phyloP scores from a whole-genome alignment of 2,888 invertebrate species.

The Habrosyne pyritoides region DNA sequence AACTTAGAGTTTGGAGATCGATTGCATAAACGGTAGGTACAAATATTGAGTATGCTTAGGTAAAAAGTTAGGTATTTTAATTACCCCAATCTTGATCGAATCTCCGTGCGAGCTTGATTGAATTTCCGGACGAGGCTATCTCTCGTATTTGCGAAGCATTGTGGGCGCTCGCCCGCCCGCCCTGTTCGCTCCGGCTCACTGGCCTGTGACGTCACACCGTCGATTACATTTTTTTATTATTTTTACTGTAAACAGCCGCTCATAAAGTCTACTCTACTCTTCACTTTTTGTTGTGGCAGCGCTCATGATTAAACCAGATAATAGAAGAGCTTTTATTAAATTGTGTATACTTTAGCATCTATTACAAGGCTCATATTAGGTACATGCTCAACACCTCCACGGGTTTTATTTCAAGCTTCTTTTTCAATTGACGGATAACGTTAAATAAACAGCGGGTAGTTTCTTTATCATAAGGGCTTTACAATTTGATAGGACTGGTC shows the following conservation, averaged over 20 bases:
- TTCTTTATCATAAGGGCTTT: too few relatives aligned
- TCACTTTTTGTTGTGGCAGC: slow-evolving; percentile 49
- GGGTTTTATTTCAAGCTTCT: too few relatives aligned
- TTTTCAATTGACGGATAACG: too few relatives aligned
- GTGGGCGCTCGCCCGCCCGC: slow-evolving; percentile 52
- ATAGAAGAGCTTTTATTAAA: slow-evolving; percentile 26
- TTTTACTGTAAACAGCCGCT: slow-evolving; percentile 71
- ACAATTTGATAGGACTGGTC: too few relatives aligned
- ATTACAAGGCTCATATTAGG: not conserved
- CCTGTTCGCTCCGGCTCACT: slow-evolving; percentile 68
- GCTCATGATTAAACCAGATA: slow-evolving; percentile 36
- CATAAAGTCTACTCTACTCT: slow-evolving; percentile 65
- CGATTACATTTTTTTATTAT: slow-evolving; percentile 71
- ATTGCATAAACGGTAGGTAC: slow-evolving; percentile 4
- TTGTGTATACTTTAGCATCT: not conserved
- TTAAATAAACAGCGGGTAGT: too few relatives aligned
- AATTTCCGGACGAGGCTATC: slow-evolving; percentile 77
- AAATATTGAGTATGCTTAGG: slow-evolving; percentile 41
- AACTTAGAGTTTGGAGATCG: slow-evolving; percentile 10
- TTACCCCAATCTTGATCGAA: slow-evolving; percentile 80
- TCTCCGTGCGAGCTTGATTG: slow-evolving; percentile 78
- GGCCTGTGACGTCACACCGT: slow-evolving; percentile 75
- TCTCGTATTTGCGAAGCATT: slow-evolving; percentile 74
- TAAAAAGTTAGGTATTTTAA: slow-evolving; percentile 76
- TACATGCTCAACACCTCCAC: not conserved